Percentiles rank a stretch among this genome's conserved stretches.
These are phyloP conservation scores for Clinocottus analis DNA, from an alignment of 2,113 vertebrate species.

Conservation along the genomic window DNA sequence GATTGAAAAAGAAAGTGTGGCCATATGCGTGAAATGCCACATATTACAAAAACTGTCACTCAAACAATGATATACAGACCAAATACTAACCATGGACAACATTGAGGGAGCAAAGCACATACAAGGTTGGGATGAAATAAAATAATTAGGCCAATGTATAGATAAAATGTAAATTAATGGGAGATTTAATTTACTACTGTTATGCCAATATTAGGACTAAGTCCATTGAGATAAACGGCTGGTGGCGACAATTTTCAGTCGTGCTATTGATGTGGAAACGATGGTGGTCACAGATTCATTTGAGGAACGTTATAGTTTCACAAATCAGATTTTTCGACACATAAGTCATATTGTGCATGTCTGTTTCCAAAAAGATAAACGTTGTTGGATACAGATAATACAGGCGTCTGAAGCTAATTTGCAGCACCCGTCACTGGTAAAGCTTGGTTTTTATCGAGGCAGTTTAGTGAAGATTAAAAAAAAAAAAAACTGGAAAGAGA, in stretches of 20 bases:
- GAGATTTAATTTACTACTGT: not conserved
- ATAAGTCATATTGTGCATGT: not conserved
- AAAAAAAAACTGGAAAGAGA: too few relatives aligned
- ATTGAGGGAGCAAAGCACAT: too few relatives aligned
- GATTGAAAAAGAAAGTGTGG: too few relatives aligned
- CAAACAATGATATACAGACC: too few relatives aligned
- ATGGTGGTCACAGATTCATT: too few relatives aligned
- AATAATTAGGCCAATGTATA: too few relatives aligned
- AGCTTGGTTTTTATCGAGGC: not conserved
- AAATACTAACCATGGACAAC: too few relatives aligned
- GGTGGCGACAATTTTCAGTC: not conserved
- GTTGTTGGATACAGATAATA: not conserved
- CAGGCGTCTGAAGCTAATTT: not conserved
- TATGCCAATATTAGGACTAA: not conserved
- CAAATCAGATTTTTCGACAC: not conserved
- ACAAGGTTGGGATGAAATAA: too few relatives aligned
- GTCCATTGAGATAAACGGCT: not conserved
- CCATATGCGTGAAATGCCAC: too few relatives aligned
- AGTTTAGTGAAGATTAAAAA: too few relatives aligned
- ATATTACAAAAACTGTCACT: too few relatives aligned
- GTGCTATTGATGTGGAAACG: not conserved
- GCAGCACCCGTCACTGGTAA: not conserved
- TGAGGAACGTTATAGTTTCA: not conserved
- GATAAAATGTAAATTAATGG: not conserved
- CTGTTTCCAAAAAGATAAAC: not conserved